Evolutionary conservation across 2,888 invertebrate species (phyloP).

Genomic region (Drosophila phalerata): DNA sequence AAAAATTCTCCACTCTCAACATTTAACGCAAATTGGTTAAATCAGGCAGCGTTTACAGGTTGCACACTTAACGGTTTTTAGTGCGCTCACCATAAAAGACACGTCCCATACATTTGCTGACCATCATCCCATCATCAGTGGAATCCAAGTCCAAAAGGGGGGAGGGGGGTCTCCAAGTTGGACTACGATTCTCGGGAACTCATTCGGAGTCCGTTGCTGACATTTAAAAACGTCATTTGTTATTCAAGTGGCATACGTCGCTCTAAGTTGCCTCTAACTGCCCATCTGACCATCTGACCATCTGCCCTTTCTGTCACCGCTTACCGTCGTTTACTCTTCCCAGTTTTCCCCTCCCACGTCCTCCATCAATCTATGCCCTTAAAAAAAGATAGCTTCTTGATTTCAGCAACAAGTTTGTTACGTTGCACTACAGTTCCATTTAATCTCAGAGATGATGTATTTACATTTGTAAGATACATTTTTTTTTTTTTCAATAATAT

Average conservation of each 20-base stretch:
- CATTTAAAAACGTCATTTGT: constrained; percentile 82
- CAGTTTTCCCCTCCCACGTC: constrained; percentile 21
- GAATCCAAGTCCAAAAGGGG: no score
- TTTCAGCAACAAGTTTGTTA: background rate
- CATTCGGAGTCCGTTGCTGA: constrained; percentile 51
- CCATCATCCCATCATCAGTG: constrained; percentile 69
- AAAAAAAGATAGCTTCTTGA: background rate
- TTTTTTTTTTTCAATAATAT: no score
- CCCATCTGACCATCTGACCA: constrained; percentile 54
- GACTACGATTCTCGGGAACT: constrained; percentile 27
- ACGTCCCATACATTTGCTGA: constrained; percentile 76
- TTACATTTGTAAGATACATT: no score
- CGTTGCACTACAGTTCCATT: background rate
- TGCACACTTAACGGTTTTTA: constrained; percentile 75
- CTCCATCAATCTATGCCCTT: constrained; percentile 6
- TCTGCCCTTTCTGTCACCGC: constrained; percentile 48
- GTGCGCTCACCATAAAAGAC: constrained; percentile 50
- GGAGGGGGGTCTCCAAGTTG: constrained; percentile 12
- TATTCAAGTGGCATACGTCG: constrained; percentile 83
- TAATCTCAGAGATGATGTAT: no score
- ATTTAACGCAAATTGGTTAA: constrained; percentile 67
- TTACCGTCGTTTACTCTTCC: constrained; percentile 56
- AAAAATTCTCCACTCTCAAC: constrained; percentile 1
- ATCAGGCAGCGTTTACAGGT: constrained; percentile 69
- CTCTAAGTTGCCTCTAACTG: constrained; percentile 80